These are phyloP conservation scores for Papilio elwesi DNA, from an alignment of 2,888 invertebrate genomes.

Conservation along the genomic window DNA sequence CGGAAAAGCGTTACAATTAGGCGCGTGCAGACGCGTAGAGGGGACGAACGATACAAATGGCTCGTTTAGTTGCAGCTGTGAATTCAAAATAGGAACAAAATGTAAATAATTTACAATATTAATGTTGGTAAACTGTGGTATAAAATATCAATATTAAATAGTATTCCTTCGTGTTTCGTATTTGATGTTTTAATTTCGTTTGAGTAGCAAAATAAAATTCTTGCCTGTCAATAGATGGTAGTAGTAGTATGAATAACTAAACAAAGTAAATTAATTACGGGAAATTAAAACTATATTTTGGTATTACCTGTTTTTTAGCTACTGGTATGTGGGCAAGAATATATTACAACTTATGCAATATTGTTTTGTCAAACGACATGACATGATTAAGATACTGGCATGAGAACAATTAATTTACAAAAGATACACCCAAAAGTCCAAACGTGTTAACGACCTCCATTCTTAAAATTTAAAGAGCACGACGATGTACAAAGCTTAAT, in stretches of 20 bases:
- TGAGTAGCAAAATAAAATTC: not conserved
- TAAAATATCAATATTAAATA: not conserved
- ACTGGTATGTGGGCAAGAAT: not conserved
- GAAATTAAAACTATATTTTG: too few relatives aligned
- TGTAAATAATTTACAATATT: not conserved
- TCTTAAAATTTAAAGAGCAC: constrained; percentile 8
- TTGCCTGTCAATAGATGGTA: constrained; percentile 28
- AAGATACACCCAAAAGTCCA: not conserved
- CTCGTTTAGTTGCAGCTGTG: not conserved
- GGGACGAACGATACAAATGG: constrained; percentile 39
- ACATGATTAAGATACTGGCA: not conserved
- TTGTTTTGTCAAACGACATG: not conserved
- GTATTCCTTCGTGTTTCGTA: not conserved
- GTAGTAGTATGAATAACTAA: not conserved
- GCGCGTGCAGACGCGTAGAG: constrained; percentile 48
- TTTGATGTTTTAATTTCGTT: not conserved
- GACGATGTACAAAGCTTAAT: constrained; percentile 25
- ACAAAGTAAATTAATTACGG: too few relatives aligned
- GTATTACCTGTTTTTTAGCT: too few relatives aligned
- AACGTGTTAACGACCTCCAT: constrained; percentile 14
- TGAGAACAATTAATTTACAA: not conserved
- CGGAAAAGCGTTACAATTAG: constrained; percentile 73
- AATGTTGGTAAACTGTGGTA: not conserved
- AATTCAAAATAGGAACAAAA: not conserved
- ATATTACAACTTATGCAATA: not conserved